Conservation (phyloP, 2,113 vertebrate species). For the Zapornia atra region DNA sequence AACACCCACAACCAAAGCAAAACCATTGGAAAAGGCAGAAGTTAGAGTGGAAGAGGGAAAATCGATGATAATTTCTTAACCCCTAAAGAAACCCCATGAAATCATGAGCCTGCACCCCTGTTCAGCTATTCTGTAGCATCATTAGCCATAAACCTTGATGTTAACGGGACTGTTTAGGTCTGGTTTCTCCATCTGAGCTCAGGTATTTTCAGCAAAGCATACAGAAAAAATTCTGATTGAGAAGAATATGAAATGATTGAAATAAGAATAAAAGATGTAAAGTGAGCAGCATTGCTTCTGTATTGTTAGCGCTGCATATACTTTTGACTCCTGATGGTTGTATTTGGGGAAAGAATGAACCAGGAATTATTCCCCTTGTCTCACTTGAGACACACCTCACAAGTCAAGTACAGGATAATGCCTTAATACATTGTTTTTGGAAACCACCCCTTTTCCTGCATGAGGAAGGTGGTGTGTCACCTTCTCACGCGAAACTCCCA, state of each 20-base stretch:
- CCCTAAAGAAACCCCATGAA: not conserved
- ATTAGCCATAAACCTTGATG: not conserved
- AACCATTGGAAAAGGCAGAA: not conserved
- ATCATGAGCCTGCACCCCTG: accelerated
- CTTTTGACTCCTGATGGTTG: not conserved
- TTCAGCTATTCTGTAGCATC: not conserved
- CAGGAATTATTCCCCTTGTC: not conserved
- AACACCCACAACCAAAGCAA: not conserved
- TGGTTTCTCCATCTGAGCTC: not conserved
- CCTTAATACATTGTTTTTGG: not conserved
- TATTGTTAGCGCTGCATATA: not conserved
- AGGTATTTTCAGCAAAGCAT: not conserved
- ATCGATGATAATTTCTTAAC: not conserved
- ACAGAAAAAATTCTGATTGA: not conserved
- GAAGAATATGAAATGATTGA: not conserved
- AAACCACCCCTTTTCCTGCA: not conserved
- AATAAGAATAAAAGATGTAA: not conserved
- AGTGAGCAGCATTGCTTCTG: not conserved
- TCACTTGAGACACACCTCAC: not conserved
- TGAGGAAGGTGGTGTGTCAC: not conserved
- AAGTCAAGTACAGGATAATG: not conserved
- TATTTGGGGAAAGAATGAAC: not conserved
- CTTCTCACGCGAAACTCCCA: not conserved
- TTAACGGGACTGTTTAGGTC: not conserved
- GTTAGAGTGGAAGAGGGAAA: not conserved